A percentile compares a stretch with the other conserved stretches of the same genome.
These are phyloP conservation scores for Drosophila bocki DNA, from an alignment of 1,140 invertebrate genomes.

Conservation along the genomic window DNA sequence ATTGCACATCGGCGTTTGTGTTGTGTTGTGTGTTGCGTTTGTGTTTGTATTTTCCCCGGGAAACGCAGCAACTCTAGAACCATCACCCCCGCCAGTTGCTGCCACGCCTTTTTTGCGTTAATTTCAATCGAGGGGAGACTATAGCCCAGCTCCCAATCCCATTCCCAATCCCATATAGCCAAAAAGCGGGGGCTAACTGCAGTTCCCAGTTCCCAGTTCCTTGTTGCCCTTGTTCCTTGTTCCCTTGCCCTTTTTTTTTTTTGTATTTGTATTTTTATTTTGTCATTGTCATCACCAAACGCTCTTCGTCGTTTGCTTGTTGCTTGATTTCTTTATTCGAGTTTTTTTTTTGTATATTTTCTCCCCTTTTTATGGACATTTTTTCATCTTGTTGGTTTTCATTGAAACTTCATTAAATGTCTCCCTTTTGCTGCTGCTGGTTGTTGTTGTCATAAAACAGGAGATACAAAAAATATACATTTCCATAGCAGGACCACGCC, in stretches of 20 bases:
- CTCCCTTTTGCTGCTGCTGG: conserved; percentile 25
- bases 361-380: conserved; percentile 22
- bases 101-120: conserved; percentile 81
- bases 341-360: conserved; percentile 49
- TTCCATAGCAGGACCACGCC: conserved; percentile 43
- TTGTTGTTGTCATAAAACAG: conserved; percentile 55
- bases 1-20: conserved; percentile 59
- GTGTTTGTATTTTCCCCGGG: conserved; percentile 11
- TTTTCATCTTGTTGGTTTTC: conserved; percentile 50
- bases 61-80: not conserved
- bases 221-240: not conserved
- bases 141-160: not conserved
- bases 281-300: conserved; percentile 50
- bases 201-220: conserved; percentile 11
- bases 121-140: conserved; percentile 62
- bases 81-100: conserved; percentile 6
- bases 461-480: conserved; percentile 21
- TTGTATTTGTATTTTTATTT: conserved; percentile 41
- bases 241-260: not conserved
- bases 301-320: conserved; percentile 34
- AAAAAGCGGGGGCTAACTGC: conserved; percentile 30
- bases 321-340: conserved; percentile 69
- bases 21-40: conserved; percentile 5
- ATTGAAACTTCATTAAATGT: conserved; percentile 75
- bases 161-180: not conserved